Percentiles rank a stretch among this genome's conserved stretches.
These are phyloP conservation scores for Tetrax tetrax DNA, from an alignment of 2,113 vertebrate genomes.

Conservation along the genomic window DNA sequence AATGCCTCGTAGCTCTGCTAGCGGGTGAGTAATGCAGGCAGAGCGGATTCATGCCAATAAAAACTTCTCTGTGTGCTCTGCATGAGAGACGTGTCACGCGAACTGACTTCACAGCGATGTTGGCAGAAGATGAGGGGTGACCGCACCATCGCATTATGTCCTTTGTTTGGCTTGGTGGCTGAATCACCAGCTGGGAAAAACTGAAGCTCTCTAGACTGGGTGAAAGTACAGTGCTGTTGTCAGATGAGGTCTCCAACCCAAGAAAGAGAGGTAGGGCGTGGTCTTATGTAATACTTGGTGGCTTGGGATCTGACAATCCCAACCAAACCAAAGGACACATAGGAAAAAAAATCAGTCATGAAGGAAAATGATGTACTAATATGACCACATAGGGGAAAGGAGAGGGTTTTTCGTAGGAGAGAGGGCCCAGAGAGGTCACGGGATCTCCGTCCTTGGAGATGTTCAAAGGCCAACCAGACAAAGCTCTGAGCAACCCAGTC, in stretches of 20 bases:
- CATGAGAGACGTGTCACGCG: background rate
- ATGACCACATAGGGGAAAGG: background rate
- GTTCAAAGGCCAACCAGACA: background rate
- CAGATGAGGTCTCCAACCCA: background rate
- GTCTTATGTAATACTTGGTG: background rate
- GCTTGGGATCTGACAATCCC: background rate
- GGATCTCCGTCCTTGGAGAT: background rate
- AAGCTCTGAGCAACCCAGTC: background rate
- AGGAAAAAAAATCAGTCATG: no score
- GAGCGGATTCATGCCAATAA: background rate
- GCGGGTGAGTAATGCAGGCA: background rate
- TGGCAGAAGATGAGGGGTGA: background rate
- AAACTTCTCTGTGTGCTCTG: background rate
- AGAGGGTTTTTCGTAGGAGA: background rate
- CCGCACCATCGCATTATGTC: background rate
- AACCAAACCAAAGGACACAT: background rate
- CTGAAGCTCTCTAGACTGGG: background rate
- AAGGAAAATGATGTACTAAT: background rate
- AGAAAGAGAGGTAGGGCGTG: accelerated
- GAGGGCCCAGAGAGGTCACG: background rate
- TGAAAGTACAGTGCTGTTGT: background rate
- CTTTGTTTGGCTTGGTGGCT: background rate
- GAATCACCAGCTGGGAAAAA: background rate
- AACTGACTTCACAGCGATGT: background rate
- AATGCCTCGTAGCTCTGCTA: background rate